Conservation (phyloP, 2,113 vertebrate genomes). For the Heptranchias perlo region DNA sequence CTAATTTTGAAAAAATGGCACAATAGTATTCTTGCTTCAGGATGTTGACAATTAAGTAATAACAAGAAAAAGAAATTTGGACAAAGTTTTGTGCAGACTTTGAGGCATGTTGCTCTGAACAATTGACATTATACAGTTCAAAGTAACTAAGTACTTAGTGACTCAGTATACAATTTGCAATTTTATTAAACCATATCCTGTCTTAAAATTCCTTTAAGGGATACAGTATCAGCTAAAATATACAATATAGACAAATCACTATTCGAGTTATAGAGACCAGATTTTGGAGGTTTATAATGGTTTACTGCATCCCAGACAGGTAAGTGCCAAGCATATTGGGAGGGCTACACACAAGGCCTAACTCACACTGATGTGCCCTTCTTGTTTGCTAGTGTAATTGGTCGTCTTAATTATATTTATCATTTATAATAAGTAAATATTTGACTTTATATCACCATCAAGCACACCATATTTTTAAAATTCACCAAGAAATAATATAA, state of each 20-base stretch:
- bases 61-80: not conserved
- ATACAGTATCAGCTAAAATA: not conserved
- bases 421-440: not conserved
- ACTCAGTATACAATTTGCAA: not conserved
- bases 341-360: not conserved
- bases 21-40: not conserved
- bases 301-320: not conserved
- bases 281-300: not conserved
- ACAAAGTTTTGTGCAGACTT: not conserved
- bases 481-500: not conserved
- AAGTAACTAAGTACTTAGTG: not conserved
- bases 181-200: not conserved
- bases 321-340: not conserved
- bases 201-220: not conserved
- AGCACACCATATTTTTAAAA: not conserved
- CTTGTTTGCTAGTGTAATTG: not conserved
- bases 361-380: not conserved
- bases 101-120: not conserved
- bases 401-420: not conserved
- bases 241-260: not conserved
- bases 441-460: not conserved
- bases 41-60: not conserved
- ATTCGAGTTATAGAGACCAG: not conserved
- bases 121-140: not conserved
- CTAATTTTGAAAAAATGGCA: not conserved